These are phyloP conservation scores for Cochlearius cochlearius DNA, from an alignment of 2,113 vertebrate genomes.

Conservation along the genomic window DNA sequence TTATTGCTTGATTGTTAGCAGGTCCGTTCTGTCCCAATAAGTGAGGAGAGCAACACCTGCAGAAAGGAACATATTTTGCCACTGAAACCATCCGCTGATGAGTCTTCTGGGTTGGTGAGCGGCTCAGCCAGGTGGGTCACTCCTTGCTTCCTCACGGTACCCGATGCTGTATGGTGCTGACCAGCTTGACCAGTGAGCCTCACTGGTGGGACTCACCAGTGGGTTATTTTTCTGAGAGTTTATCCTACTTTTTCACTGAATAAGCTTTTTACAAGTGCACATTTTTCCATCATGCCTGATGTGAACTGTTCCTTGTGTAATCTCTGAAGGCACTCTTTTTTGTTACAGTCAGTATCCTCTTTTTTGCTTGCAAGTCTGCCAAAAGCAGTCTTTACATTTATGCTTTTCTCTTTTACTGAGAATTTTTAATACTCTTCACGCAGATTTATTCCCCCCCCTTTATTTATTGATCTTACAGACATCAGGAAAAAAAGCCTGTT, in stretches of 20 bases:
- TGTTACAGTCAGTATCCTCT: background rate
- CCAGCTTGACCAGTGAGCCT: background rate
- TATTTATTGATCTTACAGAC: background rate
- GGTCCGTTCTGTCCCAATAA: conserved; percentile 41
- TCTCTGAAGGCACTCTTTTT: background rate
- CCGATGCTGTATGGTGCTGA: rapidly evolving
- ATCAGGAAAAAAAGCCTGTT: background rate
- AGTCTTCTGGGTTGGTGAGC: conserved; percentile 62
- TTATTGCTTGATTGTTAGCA: conserved; percentile 74
- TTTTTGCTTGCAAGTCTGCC: background rate
- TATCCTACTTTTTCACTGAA: background rate
- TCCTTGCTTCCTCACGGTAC: background rate
- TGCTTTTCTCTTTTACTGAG: background rate
- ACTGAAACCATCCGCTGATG: conserved; percentile 61
- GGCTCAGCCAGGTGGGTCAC: background rate
- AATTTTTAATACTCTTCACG: background rate
- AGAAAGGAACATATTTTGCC: conserved; percentile 62
- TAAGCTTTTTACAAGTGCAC: background rate
- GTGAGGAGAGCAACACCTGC: conserved; percentile 39
- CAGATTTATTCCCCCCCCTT: rapidly evolving
- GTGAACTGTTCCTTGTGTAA: background rate
- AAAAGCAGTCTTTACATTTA: background rate
- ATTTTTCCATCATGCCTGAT: background rate
- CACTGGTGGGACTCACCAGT: background rate
- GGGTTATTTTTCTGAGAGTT: background rate